A percentile compares a stretch with the other conserved stretches of the same genome.
Conservation (phyloP, 2,888 invertebrate species). For the Gordius sp. region DNA sequence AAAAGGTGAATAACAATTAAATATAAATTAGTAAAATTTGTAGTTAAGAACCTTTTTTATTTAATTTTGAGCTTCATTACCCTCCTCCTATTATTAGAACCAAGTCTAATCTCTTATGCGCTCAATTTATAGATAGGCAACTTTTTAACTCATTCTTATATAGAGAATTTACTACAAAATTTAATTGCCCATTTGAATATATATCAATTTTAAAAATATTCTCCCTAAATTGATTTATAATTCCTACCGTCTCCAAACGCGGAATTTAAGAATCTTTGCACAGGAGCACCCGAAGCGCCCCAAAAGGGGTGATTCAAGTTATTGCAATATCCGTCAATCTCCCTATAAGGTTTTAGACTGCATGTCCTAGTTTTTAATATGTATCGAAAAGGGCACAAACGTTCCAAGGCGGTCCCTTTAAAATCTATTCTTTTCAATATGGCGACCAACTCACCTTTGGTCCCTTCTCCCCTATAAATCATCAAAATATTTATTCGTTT, state of each 20-base stretch:
- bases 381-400: not conserved
- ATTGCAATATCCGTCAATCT: constrained; percentile 16
- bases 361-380: not conserved
- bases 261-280: not conserved
- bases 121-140: no score
- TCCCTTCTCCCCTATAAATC: no score
- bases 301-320: not conserved
- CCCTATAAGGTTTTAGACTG: not conserved
- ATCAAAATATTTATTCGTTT: no score
- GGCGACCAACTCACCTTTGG: no score
- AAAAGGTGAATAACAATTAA: not conserved
- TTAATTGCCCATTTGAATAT: not conserved
- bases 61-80: no score
- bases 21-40: not conserved
- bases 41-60: no score
- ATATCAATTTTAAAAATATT: not conserved
- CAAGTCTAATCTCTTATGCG: no score
- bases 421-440: no score
- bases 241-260: constrained; percentile 8
- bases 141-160: no score
- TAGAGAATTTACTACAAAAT: no score
- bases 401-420: not conserved
- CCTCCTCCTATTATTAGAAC: no score
- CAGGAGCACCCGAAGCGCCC: not conserved
- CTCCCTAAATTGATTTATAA: not conserved